Conservation (phyloP, 1,140 invertebrate species). For the Drosophila lowei region DNA sequence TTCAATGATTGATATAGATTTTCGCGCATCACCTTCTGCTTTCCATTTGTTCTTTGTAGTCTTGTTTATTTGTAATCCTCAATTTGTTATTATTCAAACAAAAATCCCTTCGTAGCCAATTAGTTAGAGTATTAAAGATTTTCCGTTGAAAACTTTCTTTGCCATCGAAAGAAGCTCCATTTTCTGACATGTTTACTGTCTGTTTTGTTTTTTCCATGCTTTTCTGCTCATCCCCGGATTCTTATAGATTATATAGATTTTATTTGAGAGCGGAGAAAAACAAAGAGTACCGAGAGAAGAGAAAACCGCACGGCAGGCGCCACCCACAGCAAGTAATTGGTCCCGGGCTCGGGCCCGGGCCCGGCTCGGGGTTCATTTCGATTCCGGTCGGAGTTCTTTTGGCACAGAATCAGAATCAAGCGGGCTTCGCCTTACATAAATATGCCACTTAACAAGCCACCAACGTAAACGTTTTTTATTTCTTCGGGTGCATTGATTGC, state of each 20-base stretch:
- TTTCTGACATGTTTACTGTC: constrained; percentile 8
- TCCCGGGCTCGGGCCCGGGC: constrained; percentile 2
- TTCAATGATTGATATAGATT: too few species aligned
- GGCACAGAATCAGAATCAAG: constrained; percentile 52
- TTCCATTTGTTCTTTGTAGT: too few species aligned
- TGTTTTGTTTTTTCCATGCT: constrained; percentile 15
- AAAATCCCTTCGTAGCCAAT: too few species aligned
- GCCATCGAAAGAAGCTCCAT: too few species aligned
- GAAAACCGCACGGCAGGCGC: constrained; percentile 36
- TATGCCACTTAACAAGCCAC: constrained; percentile 70
- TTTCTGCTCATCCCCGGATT: constrained; percentile 21
- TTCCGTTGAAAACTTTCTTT: too few species aligned
- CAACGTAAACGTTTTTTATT: constrained; percentile 54
- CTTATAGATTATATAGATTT: constrained; percentile 46
- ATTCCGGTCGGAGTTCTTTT: constrained; percentile 49
- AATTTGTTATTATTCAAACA: too few species aligned
- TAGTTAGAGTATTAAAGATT: too few species aligned
- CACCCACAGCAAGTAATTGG: constrained; percentile 63
- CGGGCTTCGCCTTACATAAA: constrained; percentile 56
- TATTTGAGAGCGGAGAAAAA: constrained; percentile 30
- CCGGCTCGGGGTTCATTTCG: constrained; percentile 37
- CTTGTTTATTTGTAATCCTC: too few species aligned
- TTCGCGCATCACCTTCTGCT: too few species aligned
- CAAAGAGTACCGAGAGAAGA: constrained; percentile 9
- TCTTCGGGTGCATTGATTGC: constrained; percentile 39